Conservation (phyloP, 2,888 invertebrate species). For the Chirona hameri region DNA sequence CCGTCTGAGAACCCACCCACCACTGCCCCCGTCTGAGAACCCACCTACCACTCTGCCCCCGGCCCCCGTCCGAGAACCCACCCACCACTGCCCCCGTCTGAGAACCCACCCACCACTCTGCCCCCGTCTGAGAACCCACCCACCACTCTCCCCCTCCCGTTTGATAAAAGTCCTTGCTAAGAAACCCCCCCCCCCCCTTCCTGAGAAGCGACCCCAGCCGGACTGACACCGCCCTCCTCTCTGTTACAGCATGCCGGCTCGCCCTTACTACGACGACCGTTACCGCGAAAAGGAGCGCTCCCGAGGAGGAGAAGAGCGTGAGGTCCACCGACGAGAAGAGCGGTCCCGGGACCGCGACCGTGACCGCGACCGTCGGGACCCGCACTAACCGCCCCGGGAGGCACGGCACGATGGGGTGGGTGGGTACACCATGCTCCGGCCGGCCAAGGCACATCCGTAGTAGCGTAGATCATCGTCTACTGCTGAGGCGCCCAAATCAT, state of each 20-base stretch:
- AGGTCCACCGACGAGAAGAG: conserved; percentile 12
- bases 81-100: too few species aligned
- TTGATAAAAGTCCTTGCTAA: too few species aligned
- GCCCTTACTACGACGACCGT: conserved; percentile 8
- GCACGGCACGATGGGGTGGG: background rate
- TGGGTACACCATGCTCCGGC: background rate
- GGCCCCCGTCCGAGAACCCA: too few species aligned
- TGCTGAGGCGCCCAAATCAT: too few species aligned
- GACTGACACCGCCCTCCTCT: background rate
- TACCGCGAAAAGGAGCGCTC: conserved; percentile 37
- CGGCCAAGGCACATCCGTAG: background rate
- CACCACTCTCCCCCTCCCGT: too few species aligned
- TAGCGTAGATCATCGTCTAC: background rate
- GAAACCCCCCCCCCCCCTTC: too few species aligned
- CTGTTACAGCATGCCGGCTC: background rate
- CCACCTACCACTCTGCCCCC: too few species aligned
- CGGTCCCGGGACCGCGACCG: conserved; percentile 26
- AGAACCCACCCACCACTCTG: too few species aligned
- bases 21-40: too few species aligned
- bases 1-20: too few species aligned
- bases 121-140: too few species aligned
- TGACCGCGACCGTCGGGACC: background rate
- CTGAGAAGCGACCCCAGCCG: background rate
- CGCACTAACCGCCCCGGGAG: background rate
- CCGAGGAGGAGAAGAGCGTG: conserved; percentile 39